Evolutionary conservation across 2,113 vertebrate genomes (phyloP).

Genomic region (Aviceda subcristata): DNA sequence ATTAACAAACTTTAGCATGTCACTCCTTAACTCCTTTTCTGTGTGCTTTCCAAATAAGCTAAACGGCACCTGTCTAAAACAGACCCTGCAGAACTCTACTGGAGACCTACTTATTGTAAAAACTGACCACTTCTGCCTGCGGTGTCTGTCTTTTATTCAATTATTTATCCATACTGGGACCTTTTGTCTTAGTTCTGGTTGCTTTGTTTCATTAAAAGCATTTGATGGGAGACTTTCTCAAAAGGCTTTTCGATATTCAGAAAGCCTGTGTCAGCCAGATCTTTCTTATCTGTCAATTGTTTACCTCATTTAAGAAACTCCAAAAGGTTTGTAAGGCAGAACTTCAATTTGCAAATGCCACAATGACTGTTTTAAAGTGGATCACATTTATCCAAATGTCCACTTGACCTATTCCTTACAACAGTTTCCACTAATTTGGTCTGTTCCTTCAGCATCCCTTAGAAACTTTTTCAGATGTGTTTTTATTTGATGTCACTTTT

Average conservation of each 20-base stretch:
- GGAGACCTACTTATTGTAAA: no score
- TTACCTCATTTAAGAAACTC: not conserved
- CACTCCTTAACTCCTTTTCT: no score
- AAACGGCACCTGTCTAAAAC: no score
- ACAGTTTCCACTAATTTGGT: not conserved
- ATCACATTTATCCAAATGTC: not conserved
- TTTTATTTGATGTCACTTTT: not conserved
- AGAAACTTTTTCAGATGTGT: not conserved
- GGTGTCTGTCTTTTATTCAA: no score
- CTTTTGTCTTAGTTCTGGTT: not conserved
- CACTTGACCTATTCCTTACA: constrained; percentile 9
- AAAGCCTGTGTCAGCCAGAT: not conserved
- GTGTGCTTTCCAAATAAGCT: no score
- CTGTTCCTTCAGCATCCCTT: not conserved
- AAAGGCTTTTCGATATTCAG: not conserved
- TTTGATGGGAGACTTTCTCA: not conserved
- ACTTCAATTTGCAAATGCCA: not conserved
- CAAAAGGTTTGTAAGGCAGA: not conserved
- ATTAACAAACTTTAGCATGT: no score
- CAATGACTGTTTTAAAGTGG: not conserved
- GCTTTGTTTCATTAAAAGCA: not conserved
- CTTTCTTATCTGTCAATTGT: not conserved
- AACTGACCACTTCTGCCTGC: no score
- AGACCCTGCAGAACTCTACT: no score
- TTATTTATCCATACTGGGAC: no score